Conservation (phyloP, 2,888 invertebrate species). For the Drosophila mimica region DNA sequence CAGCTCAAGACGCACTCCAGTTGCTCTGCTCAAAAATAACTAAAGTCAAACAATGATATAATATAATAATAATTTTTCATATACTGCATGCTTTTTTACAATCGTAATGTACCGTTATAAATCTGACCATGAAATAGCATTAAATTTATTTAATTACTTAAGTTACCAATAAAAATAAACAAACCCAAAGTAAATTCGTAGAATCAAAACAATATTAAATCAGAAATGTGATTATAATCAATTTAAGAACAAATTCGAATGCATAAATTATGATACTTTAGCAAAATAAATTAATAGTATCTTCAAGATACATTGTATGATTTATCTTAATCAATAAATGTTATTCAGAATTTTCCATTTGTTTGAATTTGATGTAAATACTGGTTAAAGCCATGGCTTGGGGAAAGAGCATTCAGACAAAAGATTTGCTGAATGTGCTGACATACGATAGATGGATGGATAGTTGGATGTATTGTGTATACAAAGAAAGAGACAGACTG, state of each 20-base stretch:
- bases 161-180: too few relatives aligned
- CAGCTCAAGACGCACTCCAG: conserved; percentile 11
- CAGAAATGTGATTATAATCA: neutral
- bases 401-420: conserved; percentile 37
- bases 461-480: conserved; percentile 8
- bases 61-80: neutral
- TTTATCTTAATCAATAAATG: neutral
- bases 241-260: neutral
- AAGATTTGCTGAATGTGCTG: conserved; percentile 31
- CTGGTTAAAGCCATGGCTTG: neutral
- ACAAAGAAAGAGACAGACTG: neutral
- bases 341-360: neutral
- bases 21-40: conserved; percentile 18
- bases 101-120: neutral
- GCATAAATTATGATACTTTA: neutral
- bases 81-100: neutral
- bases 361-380: neutral
- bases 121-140: neutral
- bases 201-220: neutral
- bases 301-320: neutral
- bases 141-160: neutral
- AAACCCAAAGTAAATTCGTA: neutral
- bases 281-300: neutral
- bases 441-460: conserved; percentile 21
- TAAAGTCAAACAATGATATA: neutral